Percentiles rank a stretch among this genome's conserved stretches.
Evolutionary conservation across 2,113 vertebrate genomes (phyloP).

Genomic region (Conger conger): DNA sequence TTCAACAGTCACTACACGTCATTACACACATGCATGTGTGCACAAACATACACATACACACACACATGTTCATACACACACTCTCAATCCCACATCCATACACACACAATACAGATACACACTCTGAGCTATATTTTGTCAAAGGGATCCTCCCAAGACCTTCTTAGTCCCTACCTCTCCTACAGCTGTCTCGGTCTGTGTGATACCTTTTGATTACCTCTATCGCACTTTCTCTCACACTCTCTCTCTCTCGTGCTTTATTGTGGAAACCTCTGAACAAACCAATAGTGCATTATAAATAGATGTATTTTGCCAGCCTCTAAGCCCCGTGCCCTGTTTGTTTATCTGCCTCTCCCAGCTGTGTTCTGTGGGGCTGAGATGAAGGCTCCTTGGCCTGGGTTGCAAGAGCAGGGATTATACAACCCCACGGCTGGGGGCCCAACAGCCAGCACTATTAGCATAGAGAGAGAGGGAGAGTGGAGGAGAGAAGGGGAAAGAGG

Average conservation of each 20-base stretch:
- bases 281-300: conserved; percentile 54
- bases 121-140: not conserved
- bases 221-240: not conserved
- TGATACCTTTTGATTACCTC: not conserved
- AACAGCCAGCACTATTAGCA: conserved; percentile 13
- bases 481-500: not conserved
- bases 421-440: conserved; percentile 14
- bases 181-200: not conserved
- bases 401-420: conserved; percentile 35
- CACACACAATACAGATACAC: conserved; percentile 1
- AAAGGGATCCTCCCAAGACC: not conserved
- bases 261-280: conserved; percentile 57
- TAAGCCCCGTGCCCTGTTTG: conserved; percentile 57
- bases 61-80: not conserved
- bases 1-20: not conserved
- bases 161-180: not conserved
- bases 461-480: not conserved
- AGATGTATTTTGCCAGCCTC: conserved; percentile 42
- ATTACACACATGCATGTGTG: conserved; percentile 23
- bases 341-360: conserved; percentile 75
- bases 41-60: conserved; percentile 10
- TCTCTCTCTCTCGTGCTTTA: conserved; percentile 32
- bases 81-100: conserved; percentile 14
- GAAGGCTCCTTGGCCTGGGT: conserved; percentile 25
- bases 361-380: conserved; percentile 57